Conservation (phyloP, 2,797 vertebrate genomes). For the Semotilus atromaculatus region DNA sequence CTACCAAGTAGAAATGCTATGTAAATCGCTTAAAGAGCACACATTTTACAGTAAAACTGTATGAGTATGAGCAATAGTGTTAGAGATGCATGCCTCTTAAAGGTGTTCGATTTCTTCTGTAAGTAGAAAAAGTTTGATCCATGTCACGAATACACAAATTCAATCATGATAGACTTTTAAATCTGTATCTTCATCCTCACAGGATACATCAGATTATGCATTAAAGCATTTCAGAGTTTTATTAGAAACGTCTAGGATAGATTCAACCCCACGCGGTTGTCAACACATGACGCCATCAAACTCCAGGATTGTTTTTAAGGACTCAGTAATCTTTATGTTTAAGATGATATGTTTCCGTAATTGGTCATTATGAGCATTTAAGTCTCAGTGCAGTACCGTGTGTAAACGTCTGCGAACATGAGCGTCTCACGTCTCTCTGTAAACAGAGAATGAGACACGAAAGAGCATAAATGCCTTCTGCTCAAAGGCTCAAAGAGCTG, state of each 20-base stretch:
- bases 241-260: background rate
- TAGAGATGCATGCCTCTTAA: background rate
- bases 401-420: constrained; percentile 49
- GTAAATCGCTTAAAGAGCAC: background rate
- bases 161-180: background rate
- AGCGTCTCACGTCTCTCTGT: constrained; percentile 52
- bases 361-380: constrained; percentile 49
- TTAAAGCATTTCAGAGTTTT: background rate
- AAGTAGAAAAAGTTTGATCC: background rate
- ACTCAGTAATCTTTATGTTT: constrained; percentile 35
- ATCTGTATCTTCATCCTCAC: constrained; percentile 5
- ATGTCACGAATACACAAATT: background rate
- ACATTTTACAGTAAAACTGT: background rate
- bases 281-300: constrained; percentile 1
- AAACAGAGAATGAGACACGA: constrained; percentile 59
- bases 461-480: constrained; percentile 56
- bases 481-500: constrained; percentile 78
- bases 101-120: background rate
- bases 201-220: background rate
- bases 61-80: background rate
- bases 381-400: constrained; percentile 35
- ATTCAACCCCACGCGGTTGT: background rate
- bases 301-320: background rate
- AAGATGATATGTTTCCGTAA: constrained; percentile 38
- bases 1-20: background rate